These are phyloP conservation scores for Drosophila chauvacae DNA, from an alignment of 1,140 invertebrate genomes.

Conservation along the genomic window DNA sequence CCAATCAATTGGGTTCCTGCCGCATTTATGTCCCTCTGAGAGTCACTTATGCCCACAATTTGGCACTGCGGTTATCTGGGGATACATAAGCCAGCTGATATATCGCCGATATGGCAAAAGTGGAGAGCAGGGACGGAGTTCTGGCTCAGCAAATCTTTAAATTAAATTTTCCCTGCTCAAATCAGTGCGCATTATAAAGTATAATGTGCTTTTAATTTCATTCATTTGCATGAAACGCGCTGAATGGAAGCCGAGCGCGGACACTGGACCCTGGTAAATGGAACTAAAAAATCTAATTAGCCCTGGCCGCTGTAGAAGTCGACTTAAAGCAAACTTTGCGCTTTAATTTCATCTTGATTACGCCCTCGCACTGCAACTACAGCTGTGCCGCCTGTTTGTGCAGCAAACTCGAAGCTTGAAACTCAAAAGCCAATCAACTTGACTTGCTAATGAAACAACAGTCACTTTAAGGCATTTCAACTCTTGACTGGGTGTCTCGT, in stretches of 20 bases:
- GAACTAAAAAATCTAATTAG: conserved; percentile 82
- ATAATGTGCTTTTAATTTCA: conserved; percentile 84
- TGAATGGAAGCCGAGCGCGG: conserved; percentile 7
- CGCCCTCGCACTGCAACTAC: conserved; percentile 15
- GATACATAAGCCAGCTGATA: conserved; percentile 38
- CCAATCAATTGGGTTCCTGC: conserved; percentile 42
- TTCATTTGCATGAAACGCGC: conserved; percentile 71
- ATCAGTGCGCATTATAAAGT: conserved; percentile 79
- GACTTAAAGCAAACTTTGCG: conserved; percentile 79
- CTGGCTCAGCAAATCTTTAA: conserved; percentile 70
- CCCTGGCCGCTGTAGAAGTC: conserved; percentile 46
- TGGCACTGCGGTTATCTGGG: conserved; percentile 73
- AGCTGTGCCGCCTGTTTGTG: conserved; percentile 16
- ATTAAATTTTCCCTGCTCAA: conserved; percentile 73
- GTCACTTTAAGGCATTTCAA: conserved; percentile 65
- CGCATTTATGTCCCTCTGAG: conserved; percentile 69
- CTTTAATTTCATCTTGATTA: conserved; percentile 81
- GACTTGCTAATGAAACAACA: conserved; percentile 69
- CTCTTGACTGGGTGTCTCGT: conserved; percentile 37
- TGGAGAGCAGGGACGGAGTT: background rate
- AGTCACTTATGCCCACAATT: conserved; percentile 81
- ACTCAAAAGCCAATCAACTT: conserved; percentile 75
- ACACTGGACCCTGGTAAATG: conserved; percentile 50
- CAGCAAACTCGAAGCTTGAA: conserved; percentile 28
- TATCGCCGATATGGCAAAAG: conserved; percentile 24